Percentiles rank a stretch among this genome's conserved stretches.
These are phyloP conservation scores for Pseudorhombus dupliciocellatus DNA, from an alignment of 2,113 vertebrate species.

Conservation along the genomic window DNA sequence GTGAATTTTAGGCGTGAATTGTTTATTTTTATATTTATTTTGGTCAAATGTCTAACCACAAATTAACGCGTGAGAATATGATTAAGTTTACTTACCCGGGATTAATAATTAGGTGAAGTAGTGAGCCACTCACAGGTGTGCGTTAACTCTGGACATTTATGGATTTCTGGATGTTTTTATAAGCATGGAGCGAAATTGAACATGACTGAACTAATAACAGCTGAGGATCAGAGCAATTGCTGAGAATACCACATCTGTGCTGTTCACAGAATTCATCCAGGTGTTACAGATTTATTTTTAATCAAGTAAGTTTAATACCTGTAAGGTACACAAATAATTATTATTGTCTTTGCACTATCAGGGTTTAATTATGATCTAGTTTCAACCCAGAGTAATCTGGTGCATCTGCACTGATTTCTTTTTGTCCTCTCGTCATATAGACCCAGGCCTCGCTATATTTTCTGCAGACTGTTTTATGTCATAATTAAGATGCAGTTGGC, in stretches of 20 bases:
- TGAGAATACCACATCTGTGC: not conserved
- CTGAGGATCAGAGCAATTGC: constrained; percentile 15
- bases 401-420: constrained; percentile 18
- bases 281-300: not conserved
- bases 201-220: constrained; percentile 48
- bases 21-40: no score
- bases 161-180: no score
- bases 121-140: constrained; percentile 6
- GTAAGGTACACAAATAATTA: not conserved
- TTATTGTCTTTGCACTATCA: not conserved
- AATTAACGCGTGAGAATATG: not conserved
- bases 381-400: not conserved
- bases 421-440: constrained; percentile 30
- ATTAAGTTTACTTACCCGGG: not conserved
- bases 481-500: constrained; percentile 46
- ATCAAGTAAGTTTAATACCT: not conserved
- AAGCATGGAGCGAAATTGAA: constrained; percentile 32
- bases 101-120: constrained; percentile 17
- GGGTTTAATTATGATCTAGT: not conserved
- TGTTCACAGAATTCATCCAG: not conserved
- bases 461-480: constrained; percentile 46
- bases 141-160: constrained; percentile 6
- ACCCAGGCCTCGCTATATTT: constrained; percentile 35
- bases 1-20: not conserved
- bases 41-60: not conserved